Base-by-base conservation (phyloP, 2,888 invertebrate species). In the Tethea ocularis region DNA sequence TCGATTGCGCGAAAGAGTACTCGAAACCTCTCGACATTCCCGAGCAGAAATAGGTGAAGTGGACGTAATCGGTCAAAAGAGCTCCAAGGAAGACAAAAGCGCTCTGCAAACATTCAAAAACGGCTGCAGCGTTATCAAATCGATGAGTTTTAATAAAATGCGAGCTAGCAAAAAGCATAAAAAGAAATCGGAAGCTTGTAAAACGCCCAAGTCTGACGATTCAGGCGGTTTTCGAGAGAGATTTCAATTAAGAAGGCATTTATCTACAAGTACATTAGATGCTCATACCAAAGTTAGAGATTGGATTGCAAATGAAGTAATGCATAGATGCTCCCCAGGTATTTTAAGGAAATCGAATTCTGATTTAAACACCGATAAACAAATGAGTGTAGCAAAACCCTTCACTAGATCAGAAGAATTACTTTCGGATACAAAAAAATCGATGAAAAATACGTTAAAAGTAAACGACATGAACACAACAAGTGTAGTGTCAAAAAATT, bases 271-370 rank as follows among this genome's bases (percentile, higher is more conserved):
- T 64, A 97, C 97, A 0, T 95, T 97, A 66, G 97, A 97, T 82
- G 96, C 97, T 0, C 96, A 97, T 78, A 96, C 97, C 15, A 97
- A 97, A 93, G 97, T 97, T 0, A 94, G 96, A 64, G 97, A 97
- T 72, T 97, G 97, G 97, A 97, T 97, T 71, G 95, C 96, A 0
- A 96, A 96, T 67, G 96, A 97, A 83, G 95, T 96, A 38, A 95
- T 96, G 75, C 95, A 96, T 69, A 94, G 95, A 78, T 96, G 95
- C 74, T 96, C 96, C 56, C 96, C 96, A 0, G 94, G 94, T 63
- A 95, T 95, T 78, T 79, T 95, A 17, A 89, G 95, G 68, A 94
- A 94, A 74, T 91, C 91, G 1, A 89, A 88, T 67, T 83, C 83
- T 4, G 90, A 91, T 64, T 67, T 89, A 33, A 83, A 83, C 66